phyloP scores from a whole-genome alignment of 2,797 vertebrate species.

The Potorous gilbertii region DNA sequence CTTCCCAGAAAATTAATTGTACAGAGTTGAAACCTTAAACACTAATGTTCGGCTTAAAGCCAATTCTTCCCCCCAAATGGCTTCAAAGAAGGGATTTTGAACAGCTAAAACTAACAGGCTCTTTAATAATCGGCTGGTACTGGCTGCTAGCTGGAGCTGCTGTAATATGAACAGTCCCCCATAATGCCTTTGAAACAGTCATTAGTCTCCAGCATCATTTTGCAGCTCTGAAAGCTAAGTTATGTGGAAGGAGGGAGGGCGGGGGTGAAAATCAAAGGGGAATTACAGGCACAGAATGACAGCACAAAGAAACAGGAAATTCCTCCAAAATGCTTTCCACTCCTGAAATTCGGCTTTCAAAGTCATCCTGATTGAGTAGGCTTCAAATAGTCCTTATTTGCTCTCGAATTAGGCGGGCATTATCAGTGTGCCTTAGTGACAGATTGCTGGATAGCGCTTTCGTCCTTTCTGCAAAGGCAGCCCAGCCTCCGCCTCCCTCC shows the following conservation, averaged over 20 bases:
- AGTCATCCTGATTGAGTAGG: constrained; percentile 16
- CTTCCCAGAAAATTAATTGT: not conserved
- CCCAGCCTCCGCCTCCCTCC: not conserved
- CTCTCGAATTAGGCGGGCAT: not conserved
- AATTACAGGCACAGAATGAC: constrained; percentile 11
- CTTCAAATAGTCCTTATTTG: constrained; percentile 3
- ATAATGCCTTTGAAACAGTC: constrained; percentile 7
- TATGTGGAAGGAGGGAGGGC: not conserved
- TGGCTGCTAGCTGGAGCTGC: not conserved
- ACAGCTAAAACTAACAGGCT: accelerated
- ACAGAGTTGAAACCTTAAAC: not conserved
- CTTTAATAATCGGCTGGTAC: not conserved
- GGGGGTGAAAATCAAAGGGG: not conserved
- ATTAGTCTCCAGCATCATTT: not conserved
- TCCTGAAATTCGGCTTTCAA: constrained; percentile 46
- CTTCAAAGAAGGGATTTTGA: constrained; percentile 22
- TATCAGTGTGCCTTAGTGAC: not conserved
- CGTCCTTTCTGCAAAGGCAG: not conserved
- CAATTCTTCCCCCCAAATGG: not conserved
- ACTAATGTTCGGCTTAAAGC: not conserved
- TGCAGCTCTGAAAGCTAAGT: not conserved
- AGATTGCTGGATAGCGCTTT: constrained; percentile 27
- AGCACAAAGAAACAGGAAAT: constrained; percentile 47
- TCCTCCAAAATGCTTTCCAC: constrained; percentile 1
- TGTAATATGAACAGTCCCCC: not conserved